These are phyloP conservation scores for Chitala chitala DNA, from an alignment of 2,113 vertebrate species.

Conservation along the genomic window DNA sequence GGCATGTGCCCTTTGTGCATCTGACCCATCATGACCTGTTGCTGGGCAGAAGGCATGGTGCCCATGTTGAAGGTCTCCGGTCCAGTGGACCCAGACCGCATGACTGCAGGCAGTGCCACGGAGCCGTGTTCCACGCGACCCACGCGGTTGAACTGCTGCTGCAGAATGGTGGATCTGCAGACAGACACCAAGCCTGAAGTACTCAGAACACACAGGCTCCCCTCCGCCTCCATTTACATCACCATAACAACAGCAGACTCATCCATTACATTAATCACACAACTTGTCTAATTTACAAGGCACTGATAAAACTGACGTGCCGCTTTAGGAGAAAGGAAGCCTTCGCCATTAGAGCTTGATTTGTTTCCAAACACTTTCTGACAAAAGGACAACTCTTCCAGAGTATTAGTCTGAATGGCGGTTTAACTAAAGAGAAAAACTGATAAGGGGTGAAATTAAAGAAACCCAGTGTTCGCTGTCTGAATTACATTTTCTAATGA, in stretches of 20 bases:
- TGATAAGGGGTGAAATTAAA: not conserved
- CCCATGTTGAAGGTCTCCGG: constrained; percentile 90
- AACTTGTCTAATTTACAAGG: no score
- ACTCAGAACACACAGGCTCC: no score
- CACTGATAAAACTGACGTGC: no score
- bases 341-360: no score
- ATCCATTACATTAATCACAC: no score
- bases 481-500: not conserved
- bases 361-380: no score
- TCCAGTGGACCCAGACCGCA: constrained; percentile 87
- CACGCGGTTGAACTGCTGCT: constrained; percentile 93
- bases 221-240: no score
- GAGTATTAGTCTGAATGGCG: no score
- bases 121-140: constrained; percentile 91
- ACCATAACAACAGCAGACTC: no score
- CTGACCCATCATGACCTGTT: constrained; percentile 90
- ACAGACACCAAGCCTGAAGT: not conserved
- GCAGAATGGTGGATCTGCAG: constrained; percentile 84
- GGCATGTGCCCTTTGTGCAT: constrained; percentile 98
- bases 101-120: constrained; percentile 86
- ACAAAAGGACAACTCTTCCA: no score
- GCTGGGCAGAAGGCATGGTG: constrained; percentile 90
- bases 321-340: no score
- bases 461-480: not conserved
- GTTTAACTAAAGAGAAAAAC: no score